Base-by-base conservation (phyloP, 2,888 invertebrate species). In the Palloptera scutellata region DNA sequence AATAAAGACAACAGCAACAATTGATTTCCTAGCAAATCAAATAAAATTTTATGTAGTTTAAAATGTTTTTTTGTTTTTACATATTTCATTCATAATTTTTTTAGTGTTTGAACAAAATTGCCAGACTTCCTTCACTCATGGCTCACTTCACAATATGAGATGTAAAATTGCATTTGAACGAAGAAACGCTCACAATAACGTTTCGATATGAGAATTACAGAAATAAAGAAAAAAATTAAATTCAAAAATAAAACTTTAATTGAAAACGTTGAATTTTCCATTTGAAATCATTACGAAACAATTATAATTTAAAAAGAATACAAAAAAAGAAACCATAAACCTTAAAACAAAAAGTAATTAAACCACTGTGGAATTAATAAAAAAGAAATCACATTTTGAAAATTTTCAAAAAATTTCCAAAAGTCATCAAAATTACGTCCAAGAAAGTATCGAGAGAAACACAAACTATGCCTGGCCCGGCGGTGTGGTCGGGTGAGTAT, bases 401-500 rank as follows among this genome's bases (percentile, higher is more conserved):
- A 63, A 55, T 20, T 52, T 51, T 13, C 11, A 41, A 30, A 61
- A 43, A 52, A 30, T 57, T 9, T 55, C 52, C n/a, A 17, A 64
- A 67, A 58, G 19, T 71, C 64, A 70, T 72, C 74, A 78, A 79
- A 75, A 77, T 77, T 76, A 75, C 77, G 74, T 77, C 77, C 70
- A 73, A 72, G 61, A 75, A 77, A 73, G 73, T 76, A 72, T 74
- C 76, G 69, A 73, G 76, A 72, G 77, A 73, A 78, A 79, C 81
- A 72, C 77, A 81, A 83, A 82, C 79, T 79, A 84, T 84, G 84
- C 84, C 84, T 81, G 84, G 84, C 78, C 83, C 84, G 81, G 84
- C 84, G 73, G 80, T 84, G 81, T 84, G 84, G 84, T 84, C 84
- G 77, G 84, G 84, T 84, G 79, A 81, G 84, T 84, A 79, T 63